phyloP scores from a whole-genome alignment of 2,888 invertebrate species.

The Apoda limacodes region DNA sequence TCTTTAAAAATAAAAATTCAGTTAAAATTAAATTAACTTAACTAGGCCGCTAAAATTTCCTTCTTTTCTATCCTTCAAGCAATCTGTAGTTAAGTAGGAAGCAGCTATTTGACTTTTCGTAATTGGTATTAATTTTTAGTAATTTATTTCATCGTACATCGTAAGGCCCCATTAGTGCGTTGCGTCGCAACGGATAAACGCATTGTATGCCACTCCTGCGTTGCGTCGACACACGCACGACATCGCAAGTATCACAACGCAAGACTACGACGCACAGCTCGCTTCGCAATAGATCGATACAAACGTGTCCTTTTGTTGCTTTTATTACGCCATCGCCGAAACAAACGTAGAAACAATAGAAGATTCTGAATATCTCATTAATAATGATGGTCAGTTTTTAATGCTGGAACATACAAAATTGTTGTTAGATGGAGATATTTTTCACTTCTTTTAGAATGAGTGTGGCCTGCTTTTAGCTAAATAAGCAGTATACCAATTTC shows the following conservation, averaged over 20 bases:
- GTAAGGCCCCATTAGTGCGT: slow-evolving; percentile 6
- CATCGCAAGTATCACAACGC: slow-evolving; percentile 9
- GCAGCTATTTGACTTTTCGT: no score
- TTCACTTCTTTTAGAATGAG: slow-evolving; percentile 19
- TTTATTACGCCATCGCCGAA: slow-evolving; percentile 17
- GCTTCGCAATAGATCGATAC: slow-evolving; percentile 5
- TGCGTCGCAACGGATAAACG: slow-evolving; percentile 11
- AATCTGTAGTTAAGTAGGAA: no score
- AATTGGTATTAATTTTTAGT: no score
- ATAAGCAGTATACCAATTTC: slow-evolving; percentile 16
- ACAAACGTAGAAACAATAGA: slow-evolving; percentile 15
- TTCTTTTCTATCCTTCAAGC: no score
- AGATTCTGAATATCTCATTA: slow-evolving; percentile 19
- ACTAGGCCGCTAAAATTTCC: no score
- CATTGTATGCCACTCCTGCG: slow-evolving; percentile 14
- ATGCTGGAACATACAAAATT: slow-evolving; percentile 21
- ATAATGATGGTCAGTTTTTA: slow-evolving; percentile 19
- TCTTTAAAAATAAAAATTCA: no score
- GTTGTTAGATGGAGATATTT: slow-evolving; percentile 18
- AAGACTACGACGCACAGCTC: slow-evolving; percentile 5
- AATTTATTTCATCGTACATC: no score
- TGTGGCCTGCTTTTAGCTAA: no score
- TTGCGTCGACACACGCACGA: slow-evolving; percentile 13
- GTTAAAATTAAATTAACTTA: no score
- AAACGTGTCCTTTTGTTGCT: slow-evolving; percentile 7